These are phyloP conservation scores for roundworm (Caenorhabditis elegans) DNA, from an alignment of 1,140 invertebrate species.

Conservation along the genomic window DNA sequence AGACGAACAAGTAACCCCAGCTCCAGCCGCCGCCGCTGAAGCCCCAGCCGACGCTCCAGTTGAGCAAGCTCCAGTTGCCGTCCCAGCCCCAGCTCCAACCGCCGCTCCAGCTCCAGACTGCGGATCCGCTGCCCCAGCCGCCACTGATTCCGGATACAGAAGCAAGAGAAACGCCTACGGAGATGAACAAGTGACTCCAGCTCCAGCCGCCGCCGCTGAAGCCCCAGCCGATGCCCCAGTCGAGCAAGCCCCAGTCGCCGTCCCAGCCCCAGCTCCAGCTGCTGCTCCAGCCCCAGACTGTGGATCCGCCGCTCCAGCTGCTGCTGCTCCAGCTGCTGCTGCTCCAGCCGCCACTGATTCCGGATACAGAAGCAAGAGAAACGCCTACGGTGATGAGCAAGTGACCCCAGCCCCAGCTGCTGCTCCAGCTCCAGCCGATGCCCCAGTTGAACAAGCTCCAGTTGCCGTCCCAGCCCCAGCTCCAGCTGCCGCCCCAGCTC, in stretches of 20 bases:
- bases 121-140: background rate
- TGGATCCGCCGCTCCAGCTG: background rate
- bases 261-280: conserved; percentile 1
- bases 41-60: background rate
- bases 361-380: background rate
- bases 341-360: background rate
- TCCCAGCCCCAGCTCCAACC: background rate
- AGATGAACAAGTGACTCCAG: conserved; percentile 35
- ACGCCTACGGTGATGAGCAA: conserved; percentile 22
- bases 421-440: background rate
- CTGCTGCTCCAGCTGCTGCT: background rate
- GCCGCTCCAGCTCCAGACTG: background rate
- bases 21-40: background rate
- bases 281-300: conserved; percentile 5
- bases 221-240: background rate
- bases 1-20: conserved; percentile 27
- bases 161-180: conserved; percentile 14
- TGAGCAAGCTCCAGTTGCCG: conserved; percentile 20
- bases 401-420: conserved; percentile 14
- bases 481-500: conserved; percentile 1
- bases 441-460: conserved; percentile 8
- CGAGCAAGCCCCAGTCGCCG: conserved; percentile 14
- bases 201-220: background rate
- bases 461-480: background rate
- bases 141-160: conserved; percentile 28